Evolutionary conservation across 2,888 invertebrate species (phyloP), one percentile per base, ranked within the genome.

Genomic region (Epinotia nisella): DNA sequence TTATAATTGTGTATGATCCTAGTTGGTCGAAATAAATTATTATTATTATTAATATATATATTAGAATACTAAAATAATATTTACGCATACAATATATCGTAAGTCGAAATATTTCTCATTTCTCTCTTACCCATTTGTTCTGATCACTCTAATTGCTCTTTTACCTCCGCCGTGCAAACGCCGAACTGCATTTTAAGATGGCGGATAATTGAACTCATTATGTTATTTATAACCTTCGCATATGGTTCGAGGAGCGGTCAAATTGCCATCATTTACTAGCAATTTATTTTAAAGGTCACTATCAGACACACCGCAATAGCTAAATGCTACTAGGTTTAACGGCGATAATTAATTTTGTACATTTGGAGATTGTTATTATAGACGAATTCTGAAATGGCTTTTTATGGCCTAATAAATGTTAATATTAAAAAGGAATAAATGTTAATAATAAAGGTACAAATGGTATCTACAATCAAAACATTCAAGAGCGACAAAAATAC

Each of bases 161-260:
- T 45, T 56, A 56, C 29, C 58, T 67, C 11, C 58, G 17, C 41
- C 58, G 78, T 79, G 81, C 78, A 82, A 81, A 80, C 76, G 74
- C 78, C 75, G 78, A 83, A 82, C 78, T 81, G 79, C 81, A 78
- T 81, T 82, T 82, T 78, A 83, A 83, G 82, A 85, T 86, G 84
- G 83, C 80, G 82, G 78, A 80, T 87, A 87, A 89, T 88, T 88
- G 84, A 83, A 80, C 85, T 87, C 86, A 89, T 89, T 87, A 89
- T 78, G 83, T 87, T 87, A 87, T 87, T 88, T 86, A 85, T 85
- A 86, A 78, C 82, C 82, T 58, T 82, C 83, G 80, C 84, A 85
- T 83, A 87, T 81, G 86, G 85, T 82, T 79, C 79, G 81, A 80
- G 80, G 78, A 78, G 78, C 82, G 83, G 83, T 82, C 82, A 82